phyloP scores from a whole-genome alignment of 2,113 vertebrate genomes.

The Clinocottus analis region DNA sequence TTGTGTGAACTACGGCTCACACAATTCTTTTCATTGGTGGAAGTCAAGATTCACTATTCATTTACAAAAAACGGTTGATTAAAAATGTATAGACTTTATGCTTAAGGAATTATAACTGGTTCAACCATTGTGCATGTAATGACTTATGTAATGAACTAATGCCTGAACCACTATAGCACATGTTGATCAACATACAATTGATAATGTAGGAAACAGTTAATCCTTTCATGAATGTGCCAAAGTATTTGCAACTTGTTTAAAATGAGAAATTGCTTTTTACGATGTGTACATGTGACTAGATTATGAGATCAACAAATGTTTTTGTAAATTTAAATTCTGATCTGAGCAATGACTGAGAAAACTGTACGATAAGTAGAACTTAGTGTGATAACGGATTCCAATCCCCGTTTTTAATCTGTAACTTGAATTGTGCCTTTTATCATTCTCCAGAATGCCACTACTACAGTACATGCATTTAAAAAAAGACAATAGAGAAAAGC shows the following conservation, averaged over 20 bases:
- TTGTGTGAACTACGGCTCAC: no score
- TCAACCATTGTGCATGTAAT: no score
- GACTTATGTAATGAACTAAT: no score
- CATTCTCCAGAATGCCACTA: not conserved
- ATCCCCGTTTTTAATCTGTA: constrained; percentile 2
- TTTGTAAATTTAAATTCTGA: no score
- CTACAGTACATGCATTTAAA: no score
- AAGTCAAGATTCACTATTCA: no score
- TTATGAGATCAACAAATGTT: no score
- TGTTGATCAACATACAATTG: not conserved
- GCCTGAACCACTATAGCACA: not conserved
- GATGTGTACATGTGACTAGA: not conserved
- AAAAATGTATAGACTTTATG: no score
- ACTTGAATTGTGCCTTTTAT: not conserved
- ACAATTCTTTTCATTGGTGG: no score
- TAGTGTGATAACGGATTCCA: constrained; percentile 4
- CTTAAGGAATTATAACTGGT: no score
- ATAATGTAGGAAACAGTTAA: not conserved
- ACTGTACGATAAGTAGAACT: not conserved
- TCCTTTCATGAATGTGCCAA: not conserved
- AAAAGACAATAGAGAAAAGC: not conserved
- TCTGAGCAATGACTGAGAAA: no score
- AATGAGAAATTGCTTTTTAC: not conserved
- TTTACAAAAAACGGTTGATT: no score
- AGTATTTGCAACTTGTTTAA: not conserved